phyloP scores from a whole-genome alignment of 2,113 vertebrate species.

The Gopherus evgoodei region DNA sequence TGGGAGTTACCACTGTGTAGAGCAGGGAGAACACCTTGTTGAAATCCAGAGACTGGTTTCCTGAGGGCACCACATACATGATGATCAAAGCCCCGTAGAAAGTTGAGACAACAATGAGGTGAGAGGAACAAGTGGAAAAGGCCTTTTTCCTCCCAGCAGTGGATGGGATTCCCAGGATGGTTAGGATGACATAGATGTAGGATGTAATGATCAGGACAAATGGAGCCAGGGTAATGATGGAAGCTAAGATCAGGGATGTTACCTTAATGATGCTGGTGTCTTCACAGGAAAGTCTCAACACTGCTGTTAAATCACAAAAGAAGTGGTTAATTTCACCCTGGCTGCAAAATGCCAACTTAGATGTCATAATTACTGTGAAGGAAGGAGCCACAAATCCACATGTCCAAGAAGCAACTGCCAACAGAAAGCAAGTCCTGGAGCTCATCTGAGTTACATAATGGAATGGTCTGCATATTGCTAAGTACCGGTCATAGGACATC shows the following conservation, averaged over 20 bases:
- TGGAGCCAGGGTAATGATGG: background rate
- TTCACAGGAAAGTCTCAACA: background rate
- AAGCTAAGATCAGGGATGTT: background rate
- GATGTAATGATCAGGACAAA: background rate
- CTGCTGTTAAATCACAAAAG: constrained; percentile 9
- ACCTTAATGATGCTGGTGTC: background rate
- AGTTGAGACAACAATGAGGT: background rate
- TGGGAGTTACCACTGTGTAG: background rate
- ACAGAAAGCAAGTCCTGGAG: background rate
- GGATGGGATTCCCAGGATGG: background rate
- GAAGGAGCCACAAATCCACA: background rate
- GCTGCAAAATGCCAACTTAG: background rate
- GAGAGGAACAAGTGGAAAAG: background rate
- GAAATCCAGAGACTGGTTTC: background rate
- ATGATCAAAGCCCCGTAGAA: background rate
- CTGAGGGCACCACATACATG: background rate
- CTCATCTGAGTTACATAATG: constrained; percentile 16
- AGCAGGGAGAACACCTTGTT: background rate
- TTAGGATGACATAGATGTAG: background rate
- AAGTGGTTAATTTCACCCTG: background rate
- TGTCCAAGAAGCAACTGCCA: constrained; percentile 31
- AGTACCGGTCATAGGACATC: constrained; percentile 54
- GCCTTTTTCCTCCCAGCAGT: background rate
- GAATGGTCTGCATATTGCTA: constrained; percentile 48
- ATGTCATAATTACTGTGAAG: background rate